Evolutionary conservation across 1,140 invertebrate genomes (phyloP).

Genomic region (Bombus pyrosoma): DNA sequence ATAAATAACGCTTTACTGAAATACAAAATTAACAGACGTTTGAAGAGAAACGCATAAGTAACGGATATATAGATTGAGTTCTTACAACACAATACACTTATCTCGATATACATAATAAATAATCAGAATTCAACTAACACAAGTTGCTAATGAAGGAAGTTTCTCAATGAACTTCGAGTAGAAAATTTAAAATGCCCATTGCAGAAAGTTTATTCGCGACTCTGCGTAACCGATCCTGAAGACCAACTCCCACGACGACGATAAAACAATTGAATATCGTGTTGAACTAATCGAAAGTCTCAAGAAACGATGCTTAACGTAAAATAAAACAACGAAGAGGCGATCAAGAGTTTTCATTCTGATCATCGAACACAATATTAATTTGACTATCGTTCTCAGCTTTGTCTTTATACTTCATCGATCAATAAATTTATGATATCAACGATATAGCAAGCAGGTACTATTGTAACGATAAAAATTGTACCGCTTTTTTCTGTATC

Average conservation of each 20-base stretch:
- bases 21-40: too few species aligned
- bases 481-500: neutral
- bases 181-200: neutral
- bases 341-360: neutral
- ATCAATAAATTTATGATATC: neutral
- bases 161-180: neutral
- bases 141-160: slow-evolving; percentile 25
- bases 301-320: neutral
- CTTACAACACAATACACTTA: neutral
- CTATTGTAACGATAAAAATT: neutral
- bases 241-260: neutral
- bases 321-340: neutral
- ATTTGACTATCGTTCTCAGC: neutral
- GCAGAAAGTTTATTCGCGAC: slow-evolving; percentile 13
- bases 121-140: neutral
- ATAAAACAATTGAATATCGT: slow-evolving; percentile 42
- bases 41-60: too few species aligned
- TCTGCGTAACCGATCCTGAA: neutral
- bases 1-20: too few species aligned
- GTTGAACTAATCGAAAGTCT: slow-evolving; percentile 35
- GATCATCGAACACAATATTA: neutral
- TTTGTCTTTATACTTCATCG: neutral
- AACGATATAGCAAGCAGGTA: too few species aligned
- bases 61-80: neutral
- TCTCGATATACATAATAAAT: neutral